Evolutionary conservation across 2,888 invertebrate genomes (phyloP), one percentile per base, ranked within the genome.

Genomic region (Tricholauxania praeusta): DNA sequence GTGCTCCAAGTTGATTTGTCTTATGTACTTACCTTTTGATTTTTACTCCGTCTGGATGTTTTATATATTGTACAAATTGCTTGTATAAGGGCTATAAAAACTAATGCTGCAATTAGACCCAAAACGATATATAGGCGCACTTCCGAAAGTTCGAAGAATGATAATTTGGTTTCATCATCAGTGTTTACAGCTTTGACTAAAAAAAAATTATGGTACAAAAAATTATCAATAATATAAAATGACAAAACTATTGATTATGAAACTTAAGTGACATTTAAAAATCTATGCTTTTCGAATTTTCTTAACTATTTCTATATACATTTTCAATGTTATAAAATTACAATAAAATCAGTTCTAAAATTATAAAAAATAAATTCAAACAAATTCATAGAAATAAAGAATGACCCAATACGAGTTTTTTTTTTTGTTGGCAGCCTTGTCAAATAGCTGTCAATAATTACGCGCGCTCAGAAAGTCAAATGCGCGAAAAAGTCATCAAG

Each of bases 1-100:
- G 19, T 39, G 0, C 3, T 17, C 12, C n/a, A 32, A 39, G 8
- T 63, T 12, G 3, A 47, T 14, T 12, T 3, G 12, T 48, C 49
- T 5, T 10, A 8, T 67, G n/a, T 39, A 8, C 57, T 88, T 90
- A 94, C 94, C 93, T 94, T 94, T 83, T 91, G 91, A 78, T 89
- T 89, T 75, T 90, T 88, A 76, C 89, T 89, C 78, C 89, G 90
- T 78, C 89, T 89, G 22, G 91, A 90, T 0, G 92, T 91, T 80
- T 91, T 90, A 86, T 93, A 93, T 63, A 96, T 91, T 2, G 96
- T 96, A 84, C 96, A 95, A 67, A 89, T 91, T 0, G 96, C 96
- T 88, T 96, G 96, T 63, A 96, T 88, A 14, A 96, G 80, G 1
- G 95, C 94, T 55, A 96, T 90, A 22, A 95, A 88, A 49, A 96